Percentiles rank a stretch among this genome's conserved stretches.
These are phyloP conservation scores for Agrenia bidenticulata DNA, from an alignment of 2,888 invertebrate species.

Conservation along the genomic window DNA sequence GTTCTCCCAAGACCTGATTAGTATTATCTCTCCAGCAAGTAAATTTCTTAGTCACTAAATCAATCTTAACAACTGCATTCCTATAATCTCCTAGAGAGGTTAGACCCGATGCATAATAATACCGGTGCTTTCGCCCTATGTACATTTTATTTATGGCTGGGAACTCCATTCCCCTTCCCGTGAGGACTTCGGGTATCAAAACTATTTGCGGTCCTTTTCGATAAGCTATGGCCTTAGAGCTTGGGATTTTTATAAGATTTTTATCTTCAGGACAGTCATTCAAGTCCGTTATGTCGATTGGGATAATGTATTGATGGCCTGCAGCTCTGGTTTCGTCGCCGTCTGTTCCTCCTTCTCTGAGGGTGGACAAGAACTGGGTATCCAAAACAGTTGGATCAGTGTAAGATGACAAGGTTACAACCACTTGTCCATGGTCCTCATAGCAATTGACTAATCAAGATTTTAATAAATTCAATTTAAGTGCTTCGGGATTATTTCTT, in stretches of 20 bases:
- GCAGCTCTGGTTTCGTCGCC: conserved; percentile 43
- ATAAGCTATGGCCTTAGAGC: conserved; percentile 56
- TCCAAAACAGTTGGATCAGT: conserved; percentile 56
- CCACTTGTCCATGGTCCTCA: conserved; percentile 58
- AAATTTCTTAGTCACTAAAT: conserved; percentile 55
- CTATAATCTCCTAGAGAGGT: conserved; percentile 54
- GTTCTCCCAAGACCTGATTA: conserved; percentile 57
- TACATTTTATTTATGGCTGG: conserved; percentile 59
- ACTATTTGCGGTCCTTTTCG: conserved; percentile 54
- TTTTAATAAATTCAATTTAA: background rate
- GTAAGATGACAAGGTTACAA: conserved; percentile 56
- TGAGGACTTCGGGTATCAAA: conserved; percentile 51
- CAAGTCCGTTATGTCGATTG: conserved; percentile 33
- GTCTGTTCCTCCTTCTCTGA: conserved; percentile 48
- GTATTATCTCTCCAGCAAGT: conserved; percentile 55
- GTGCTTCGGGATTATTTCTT: background rate
- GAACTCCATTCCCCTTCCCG: conserved; percentile 57
- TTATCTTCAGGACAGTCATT: conserved; percentile 53
- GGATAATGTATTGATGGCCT: conserved; percentile 43
- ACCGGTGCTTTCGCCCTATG: conserved; percentile 57
- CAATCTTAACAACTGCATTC: conserved; percentile 57
- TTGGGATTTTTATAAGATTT: conserved; percentile 56
- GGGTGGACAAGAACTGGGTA: conserved; percentile 54
- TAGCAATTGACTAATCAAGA: conserved; percentile 57
- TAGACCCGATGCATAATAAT: conserved; percentile 58